Evolutionary conservation across 2,113 vertebrate species (phyloP).

Genomic region (Erinaceus europaeus): DNA sequence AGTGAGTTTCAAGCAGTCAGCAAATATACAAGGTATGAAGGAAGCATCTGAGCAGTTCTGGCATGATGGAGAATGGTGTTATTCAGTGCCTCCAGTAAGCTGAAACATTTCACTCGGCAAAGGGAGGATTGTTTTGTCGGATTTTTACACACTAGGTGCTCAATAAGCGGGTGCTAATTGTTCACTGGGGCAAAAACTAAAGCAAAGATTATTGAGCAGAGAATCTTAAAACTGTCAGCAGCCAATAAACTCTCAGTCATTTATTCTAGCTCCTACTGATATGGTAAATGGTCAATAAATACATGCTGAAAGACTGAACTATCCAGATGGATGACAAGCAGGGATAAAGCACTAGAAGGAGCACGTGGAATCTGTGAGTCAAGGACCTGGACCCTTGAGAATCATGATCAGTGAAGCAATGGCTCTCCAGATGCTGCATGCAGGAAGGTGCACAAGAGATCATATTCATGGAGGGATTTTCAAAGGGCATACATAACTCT

Average conservation of each 20-base stretch:
- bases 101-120: not conserved
- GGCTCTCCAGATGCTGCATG: accelerated
- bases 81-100: accelerated
- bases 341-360: not conserved
- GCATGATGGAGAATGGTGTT: accelerated
- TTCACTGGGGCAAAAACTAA: not conserved
- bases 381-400: not conserved
- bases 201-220: not conserved
- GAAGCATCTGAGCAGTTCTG: accelerated
- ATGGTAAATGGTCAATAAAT: not conserved
- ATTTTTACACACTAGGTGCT: not conserved
- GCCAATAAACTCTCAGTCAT: not conserved
- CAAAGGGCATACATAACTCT: no score
- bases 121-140: not conserved
- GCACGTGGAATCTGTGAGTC: accelerated
- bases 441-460: not conserved
- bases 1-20: not conserved
- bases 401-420: accelerated
- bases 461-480: accelerated
- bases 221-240: not conserved
- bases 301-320: not conserved
- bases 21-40: not conserved
- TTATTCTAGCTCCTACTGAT: not conserved
- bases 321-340: not conserved
- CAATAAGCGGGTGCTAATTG: not conserved